Evolutionary conservation across 2,113 vertebrate genomes (phyloP), one percentile per base, ranked within the genome.

Genomic region (Misgurnus mizolepis): DNA sequence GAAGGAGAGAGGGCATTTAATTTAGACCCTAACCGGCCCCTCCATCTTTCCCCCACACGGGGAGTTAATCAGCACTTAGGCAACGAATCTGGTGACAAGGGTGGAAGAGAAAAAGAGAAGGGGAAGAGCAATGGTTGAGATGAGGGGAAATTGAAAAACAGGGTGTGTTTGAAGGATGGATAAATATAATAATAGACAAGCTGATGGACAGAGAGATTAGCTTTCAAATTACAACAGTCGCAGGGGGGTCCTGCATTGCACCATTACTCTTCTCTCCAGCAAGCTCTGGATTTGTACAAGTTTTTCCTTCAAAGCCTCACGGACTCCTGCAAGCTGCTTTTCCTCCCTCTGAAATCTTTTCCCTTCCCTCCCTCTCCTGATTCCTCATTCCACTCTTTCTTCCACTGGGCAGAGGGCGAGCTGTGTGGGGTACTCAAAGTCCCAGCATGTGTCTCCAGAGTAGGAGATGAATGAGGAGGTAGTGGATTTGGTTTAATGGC

Each of bases 31-130:
- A 61, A 73, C 74, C n/a, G 22, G 78, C 64, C 70, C 72, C 79
- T 67, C 22, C 77, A 58, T 65, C 14, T 76, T 65, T 77, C 45
- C 58, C 45, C 79, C 83, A 70, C 84, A 85, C 74, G 58, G 79
- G 72, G 84, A 86, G 83, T 83, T 86, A 83, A 87, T 88, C 87
- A 86, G 77, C 73, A 82, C 80, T 85, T 81, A 81, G 77, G 67
- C 62, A 67, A 75, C 41, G 18, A 56, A 55, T 64, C 65, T 72
- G 53, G 50, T 79, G 82, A 81, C 27, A 62, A 76, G 77, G 34
- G 55, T 67, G 76, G 47, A 78, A 73, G 67, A 66, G 73, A 74
- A 70, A 58, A 82, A 72, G 45, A 80, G 69, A 39, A 67, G 62
- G 61, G 67, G 56, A 18, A 67, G 66, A 64, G 70, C 64, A 17